Evolutionary conservation across 2,113 vertebrate genomes (phyloP).

Genomic region (Melanotaenia duboulayi): DNA sequence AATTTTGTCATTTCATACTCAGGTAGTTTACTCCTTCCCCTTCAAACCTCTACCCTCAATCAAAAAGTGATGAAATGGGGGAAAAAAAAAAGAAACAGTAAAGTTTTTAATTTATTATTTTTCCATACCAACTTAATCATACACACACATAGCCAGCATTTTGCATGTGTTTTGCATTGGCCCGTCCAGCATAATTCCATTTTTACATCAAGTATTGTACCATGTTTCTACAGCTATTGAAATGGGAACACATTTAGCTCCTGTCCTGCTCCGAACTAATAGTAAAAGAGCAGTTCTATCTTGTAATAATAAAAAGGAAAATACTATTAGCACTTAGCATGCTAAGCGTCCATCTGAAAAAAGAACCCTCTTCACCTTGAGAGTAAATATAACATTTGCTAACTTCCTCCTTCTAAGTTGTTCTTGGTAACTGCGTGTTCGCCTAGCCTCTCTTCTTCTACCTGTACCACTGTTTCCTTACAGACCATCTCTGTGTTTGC

Average conservation of each 20-base stretch:
- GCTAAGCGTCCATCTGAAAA: neutral
- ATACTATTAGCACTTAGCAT: neutral
- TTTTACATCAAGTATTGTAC: neutral
- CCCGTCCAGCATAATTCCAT: neutral
- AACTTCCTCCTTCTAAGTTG: neutral
- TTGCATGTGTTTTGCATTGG: neutral
- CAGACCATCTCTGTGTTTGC: neutral
- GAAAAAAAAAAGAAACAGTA: too few species aligned
- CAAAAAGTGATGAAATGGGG: too few species aligned
- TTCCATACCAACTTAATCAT: neutral
- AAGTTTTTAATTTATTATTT: too few species aligned
- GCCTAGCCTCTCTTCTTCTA: neutral
- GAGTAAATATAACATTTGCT: neutral
- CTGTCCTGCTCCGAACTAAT: too few species aligned
- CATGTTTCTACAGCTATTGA: constrained; percentile 1
- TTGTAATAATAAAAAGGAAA: neutral
- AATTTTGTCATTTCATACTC: too few species aligned
- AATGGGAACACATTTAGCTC: neutral
- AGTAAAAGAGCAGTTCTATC: neutral
- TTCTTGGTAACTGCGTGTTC: constrained; percentile 7
- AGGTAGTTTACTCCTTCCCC: too few species aligned
- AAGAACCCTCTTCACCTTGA: neutral
- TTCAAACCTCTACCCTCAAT: too few species aligned
- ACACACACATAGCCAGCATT: neutral
- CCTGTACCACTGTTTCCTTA: neutral